Evolutionary conservation across 1,140 invertebrate species (phyloP), one percentile per base, ranked within the genome.

Genomic region (Tetranychus cinnabarinus): DNA sequence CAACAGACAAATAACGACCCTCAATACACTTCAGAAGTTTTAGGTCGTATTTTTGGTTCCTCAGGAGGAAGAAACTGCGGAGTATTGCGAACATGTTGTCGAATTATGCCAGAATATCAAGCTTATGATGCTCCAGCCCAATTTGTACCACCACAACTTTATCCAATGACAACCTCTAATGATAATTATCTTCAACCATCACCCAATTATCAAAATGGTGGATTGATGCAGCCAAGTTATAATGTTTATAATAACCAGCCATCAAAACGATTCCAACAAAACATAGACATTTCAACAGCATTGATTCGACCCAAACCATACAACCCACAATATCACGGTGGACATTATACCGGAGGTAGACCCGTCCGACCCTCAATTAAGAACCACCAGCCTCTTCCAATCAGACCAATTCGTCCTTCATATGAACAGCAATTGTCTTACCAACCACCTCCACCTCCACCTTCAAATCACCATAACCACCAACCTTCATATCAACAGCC

Each of bases 11-110:
- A 23, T 23, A 23, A 23, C 34, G 48, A 56, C 35, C 54, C 60
- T 2, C 64, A 64, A 50, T 69, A 69, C 54, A 62, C 63, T 7
- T 60, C 65, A 15, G 68, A 69, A 46, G 64, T 69, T 58, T 64
- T 69, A 58, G 63, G 59, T 1, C 54, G 68, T 33, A 65, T 68
- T 61, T 47, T 67, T 3, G 62, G 58, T 34, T 59, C 60, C 15
- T n/a, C 31, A 1, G 33, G 36, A 13, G 55, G 61, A 2, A 34
- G 48, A 13, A 62, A 66, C 50, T 69, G 68, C 56, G 68, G 68
- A 2, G 61, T 69, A 10, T 39, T 69, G n/a, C 39, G 67, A 1
- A 65, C 63, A 2, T 69, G 68, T 52, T 69, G 68, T 62, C 61
- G 52, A 58, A 46, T 63, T n/a, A 57, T 64, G 7, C 57, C 65